These are phyloP conservation scores for Eupithecia dodoneata DNA, from an alignment of 2,888 invertebrate genomes.

Conservation along the genomic window DNA sequence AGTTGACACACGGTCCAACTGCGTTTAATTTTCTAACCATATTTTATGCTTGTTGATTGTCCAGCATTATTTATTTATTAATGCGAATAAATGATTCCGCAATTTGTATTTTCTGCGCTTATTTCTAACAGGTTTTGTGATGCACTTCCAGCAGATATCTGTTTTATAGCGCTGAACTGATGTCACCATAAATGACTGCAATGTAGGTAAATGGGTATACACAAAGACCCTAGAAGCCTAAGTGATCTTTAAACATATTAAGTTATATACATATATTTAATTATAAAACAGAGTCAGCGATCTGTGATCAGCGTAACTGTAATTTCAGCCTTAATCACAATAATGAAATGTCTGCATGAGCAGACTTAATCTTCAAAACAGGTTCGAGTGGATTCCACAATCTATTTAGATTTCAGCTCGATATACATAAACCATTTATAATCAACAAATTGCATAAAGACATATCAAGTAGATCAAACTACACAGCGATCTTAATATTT, in stretches of 20 bases:
- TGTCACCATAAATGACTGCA: not conserved
- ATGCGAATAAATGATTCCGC: not conserved
- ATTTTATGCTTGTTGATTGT: not conserved
- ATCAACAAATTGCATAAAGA: slow-evolving; percentile 2
- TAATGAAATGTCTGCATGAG: not conserved
- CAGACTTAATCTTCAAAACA: not conserved
- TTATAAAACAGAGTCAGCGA: not conserved
- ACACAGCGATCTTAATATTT: not conserved
- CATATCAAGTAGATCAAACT: slow-evolving; percentile 1
- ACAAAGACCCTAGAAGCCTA: too few relatives aligned
- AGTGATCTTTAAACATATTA: too few relatives aligned
- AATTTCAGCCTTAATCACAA: not conserved
- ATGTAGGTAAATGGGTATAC: not conserved
- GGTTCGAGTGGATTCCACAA: not conserved
- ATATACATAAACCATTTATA: not conserved
- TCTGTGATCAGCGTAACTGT: not conserved
- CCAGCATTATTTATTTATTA: not conserved
- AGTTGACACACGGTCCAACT: not conserved
- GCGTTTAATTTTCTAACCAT: not conserved
- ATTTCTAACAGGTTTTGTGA: not conserved
- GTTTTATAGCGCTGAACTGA: not conserved
- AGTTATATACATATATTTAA: too few relatives aligned
- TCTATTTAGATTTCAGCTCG: not conserved
- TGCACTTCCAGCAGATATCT: not conserved
- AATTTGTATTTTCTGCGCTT: not conserved